These are phyloP conservation scores for Beris morrisii DNA, from an alignment of 2,888 invertebrate species.

Conservation along the genomic window DNA sequence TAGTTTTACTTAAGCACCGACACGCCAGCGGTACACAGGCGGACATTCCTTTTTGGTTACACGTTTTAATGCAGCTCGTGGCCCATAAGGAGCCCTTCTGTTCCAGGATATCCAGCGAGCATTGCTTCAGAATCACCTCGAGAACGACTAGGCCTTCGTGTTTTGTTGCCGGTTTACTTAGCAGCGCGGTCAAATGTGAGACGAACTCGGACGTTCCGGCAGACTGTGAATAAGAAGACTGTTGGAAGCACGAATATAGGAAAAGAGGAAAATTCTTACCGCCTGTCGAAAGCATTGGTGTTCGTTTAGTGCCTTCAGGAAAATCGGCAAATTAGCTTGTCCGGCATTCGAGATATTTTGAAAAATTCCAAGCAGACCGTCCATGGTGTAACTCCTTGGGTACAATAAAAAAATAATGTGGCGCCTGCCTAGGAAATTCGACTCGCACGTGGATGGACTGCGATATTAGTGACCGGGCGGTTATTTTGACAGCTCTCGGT, in stretches of 20 bases:
- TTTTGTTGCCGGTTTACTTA: conserved; percentile 42
- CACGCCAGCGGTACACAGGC: conserved; percentile 40
- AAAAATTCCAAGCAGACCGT: conserved; percentile 43
- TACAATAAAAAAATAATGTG: too few relatives aligned
- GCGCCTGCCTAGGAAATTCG: too few relatives aligned
- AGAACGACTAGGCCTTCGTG: conserved; percentile 43
- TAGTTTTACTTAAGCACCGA: conserved; percentile 35
- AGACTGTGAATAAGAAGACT: background rate
- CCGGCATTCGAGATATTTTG: conserved; percentile 42
- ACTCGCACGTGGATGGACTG: too few relatives aligned
- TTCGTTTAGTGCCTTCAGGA: conserved; percentile 44
- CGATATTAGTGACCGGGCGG: too few relatives aligned
- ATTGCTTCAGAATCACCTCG: conserved; percentile 43
- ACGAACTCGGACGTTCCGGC: conserved; percentile 17
- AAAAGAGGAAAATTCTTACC: conserved; percentile 39
- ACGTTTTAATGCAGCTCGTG: conserved; percentile 44
- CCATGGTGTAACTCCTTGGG: conserved; percentile 39
- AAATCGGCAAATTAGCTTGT: conserved; percentile 40
- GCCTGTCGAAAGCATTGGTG: conserved; percentile 44
- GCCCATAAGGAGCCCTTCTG: conserved; percentile 45
- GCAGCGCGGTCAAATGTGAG: conserved; percentile 44
- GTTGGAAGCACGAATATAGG: too few relatives aligned
- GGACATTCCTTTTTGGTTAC: conserved; percentile 41
- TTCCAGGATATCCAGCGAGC: conserved; percentile 42
- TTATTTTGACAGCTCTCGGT: too few relatives aligned